Evolutionary conservation across 1,140 invertebrate genomes (phyloP).

Genomic region (Harpegnathos saltator): DNA sequence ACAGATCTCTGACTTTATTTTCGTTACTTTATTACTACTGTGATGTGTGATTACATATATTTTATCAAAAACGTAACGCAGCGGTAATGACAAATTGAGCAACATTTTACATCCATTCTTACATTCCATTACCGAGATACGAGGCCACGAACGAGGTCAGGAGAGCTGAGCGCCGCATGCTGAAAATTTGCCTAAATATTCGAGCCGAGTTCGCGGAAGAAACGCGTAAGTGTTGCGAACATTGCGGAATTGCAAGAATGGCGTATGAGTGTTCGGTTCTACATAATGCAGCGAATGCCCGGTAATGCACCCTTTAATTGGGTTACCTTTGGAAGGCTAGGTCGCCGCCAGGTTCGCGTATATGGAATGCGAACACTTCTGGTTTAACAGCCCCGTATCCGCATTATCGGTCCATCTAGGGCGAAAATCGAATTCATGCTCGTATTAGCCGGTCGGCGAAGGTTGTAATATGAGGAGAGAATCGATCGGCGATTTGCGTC

Average conservation of each 20-base stretch:
- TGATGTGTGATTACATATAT: too few species aligned
- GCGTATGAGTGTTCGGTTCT: constrained; percentile 55
- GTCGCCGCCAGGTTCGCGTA: constrained; percentile 51
- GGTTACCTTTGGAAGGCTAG: constrained; percentile 71
- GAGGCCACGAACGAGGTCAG: too few species aligned
- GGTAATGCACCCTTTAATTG: constrained; percentile 78
- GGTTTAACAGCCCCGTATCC: constrained; percentile 70
- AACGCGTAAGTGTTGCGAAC: neutral
- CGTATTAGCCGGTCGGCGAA: constrained; percentile 65
- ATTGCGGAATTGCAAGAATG: constrained; percentile 19
- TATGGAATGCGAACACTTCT: constrained; percentile 68
- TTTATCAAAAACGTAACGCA: too few species aligned
- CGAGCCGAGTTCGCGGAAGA: too few species aligned
- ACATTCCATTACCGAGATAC: too few species aligned
- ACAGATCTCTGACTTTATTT: too few species aligned
- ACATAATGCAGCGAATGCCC: constrained; percentile 67
- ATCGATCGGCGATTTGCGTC: constrained; percentile 49
- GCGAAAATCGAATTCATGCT: constrained; percentile 72
- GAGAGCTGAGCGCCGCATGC: too few species aligned
- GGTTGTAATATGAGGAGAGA: constrained; percentile 51
- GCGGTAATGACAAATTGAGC: too few species aligned
- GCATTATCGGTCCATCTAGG: constrained; percentile 72
- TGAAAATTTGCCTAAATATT: too few species aligned
- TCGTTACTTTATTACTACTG: too few species aligned
- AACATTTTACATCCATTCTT: too few species aligned